phyloP scores from a whole-genome alignment of 92 coral and sea anemone species.

The Ricordea florida region DNA sequence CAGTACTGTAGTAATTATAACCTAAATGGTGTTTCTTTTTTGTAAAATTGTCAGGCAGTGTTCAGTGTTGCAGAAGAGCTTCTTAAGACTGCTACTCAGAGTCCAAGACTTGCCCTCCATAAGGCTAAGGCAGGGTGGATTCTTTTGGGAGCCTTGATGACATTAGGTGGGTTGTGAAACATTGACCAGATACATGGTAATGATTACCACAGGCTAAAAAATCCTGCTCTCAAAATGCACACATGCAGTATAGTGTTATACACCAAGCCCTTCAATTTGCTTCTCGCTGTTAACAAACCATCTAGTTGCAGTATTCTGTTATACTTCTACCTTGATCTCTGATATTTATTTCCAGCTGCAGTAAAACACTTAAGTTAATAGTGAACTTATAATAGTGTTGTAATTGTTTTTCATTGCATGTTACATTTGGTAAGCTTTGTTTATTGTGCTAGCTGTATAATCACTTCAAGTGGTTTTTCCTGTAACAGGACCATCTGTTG shows the following conservation, averaged over 20 bases:
- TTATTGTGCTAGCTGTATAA: no score
- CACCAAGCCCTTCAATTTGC: background rate
- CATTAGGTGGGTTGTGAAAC: constrained; percentile 67
- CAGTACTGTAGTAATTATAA: no score
- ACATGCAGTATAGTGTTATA: background rate
- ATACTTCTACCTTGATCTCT: no score
- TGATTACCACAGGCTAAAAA: background rate
- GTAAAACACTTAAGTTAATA: no score
- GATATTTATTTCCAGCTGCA: no score
- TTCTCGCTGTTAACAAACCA: no score
- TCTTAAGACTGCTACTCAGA: constrained; percentile 78
- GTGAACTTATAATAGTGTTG: no score
- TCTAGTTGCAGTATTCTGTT: no score
- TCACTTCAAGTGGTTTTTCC: no score
- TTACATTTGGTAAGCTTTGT: no score
- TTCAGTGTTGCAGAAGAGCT: constrained; percentile 87
- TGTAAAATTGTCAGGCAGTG: constrained; percentile 77
- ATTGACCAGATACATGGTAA: background rate
- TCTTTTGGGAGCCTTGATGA: constrained; percentile 92
- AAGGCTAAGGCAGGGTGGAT: constrained; percentile 98
- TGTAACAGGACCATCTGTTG: constrained; percentile 87
- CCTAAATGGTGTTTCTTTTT: no score
- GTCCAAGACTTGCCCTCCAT: constrained; percentile 83
- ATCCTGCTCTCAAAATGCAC: background rate
- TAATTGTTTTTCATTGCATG: no score